Percentiles rank a stretch among this genome's conserved stretches.
Evolutionary conservation across 2,113 vertebrate species (phyloP).

Genomic region (Dascyllus trimaculatus): DNA sequence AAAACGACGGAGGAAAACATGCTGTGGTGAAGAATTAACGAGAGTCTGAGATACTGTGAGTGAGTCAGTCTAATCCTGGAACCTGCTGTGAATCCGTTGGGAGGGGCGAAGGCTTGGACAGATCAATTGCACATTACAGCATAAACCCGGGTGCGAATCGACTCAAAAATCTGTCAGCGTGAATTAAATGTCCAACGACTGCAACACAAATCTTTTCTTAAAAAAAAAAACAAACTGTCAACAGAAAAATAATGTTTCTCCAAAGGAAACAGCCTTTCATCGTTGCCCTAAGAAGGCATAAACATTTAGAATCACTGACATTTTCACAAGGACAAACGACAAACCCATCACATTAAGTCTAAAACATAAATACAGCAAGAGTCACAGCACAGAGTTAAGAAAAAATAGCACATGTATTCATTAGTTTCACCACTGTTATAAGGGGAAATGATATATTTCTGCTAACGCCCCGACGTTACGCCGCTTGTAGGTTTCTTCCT

Average conservation of each 20-base stretch:
- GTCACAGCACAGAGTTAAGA: slow-evolving; percentile 77
- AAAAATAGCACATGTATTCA: slow-evolving; percentile 64
- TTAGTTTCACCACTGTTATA: slow-evolving; percentile 65
- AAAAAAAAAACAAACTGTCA: slow-evolving; percentile 44
- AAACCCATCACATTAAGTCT: slow-evolving; percentile 77
- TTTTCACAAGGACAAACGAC: slow-evolving; percentile 76
- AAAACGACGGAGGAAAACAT: slow-evolving; percentile 26
- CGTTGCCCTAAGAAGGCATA: slow-evolving; percentile 83
- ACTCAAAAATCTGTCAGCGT: slow-evolving; percentile 34
- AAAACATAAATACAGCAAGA: slow-evolving; percentile 78
- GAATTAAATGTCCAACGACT: slow-evolving; percentile 22
- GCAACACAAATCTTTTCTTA: slow-evolving; percentile 30
- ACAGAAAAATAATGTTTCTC: slow-evolving; percentile 61
- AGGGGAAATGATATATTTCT: slow-evolving; percentile 66
- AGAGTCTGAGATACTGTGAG: slow-evolving; percentile 10
- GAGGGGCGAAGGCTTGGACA: slow-evolving; percentile 41
- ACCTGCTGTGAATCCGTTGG: not conserved
- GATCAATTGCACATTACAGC: slow-evolving; percentile 51
- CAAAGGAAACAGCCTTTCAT: slow-evolving; percentile 75
- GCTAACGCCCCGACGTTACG: slow-evolving; percentile 50
- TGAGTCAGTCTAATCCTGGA: slow-evolving; percentile 15
- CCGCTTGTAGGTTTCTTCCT: slow-evolving; percentile 82
- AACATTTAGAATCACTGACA: slow-evolving; percentile 75
- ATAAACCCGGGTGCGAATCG: slow-evolving; percentile 44
- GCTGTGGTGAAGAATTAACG: slow-evolving; percentile 3